Evolutionary conservation across 2,797 vertebrate genomes (phyloP).

Genomic region (Columba guinea): DNA sequence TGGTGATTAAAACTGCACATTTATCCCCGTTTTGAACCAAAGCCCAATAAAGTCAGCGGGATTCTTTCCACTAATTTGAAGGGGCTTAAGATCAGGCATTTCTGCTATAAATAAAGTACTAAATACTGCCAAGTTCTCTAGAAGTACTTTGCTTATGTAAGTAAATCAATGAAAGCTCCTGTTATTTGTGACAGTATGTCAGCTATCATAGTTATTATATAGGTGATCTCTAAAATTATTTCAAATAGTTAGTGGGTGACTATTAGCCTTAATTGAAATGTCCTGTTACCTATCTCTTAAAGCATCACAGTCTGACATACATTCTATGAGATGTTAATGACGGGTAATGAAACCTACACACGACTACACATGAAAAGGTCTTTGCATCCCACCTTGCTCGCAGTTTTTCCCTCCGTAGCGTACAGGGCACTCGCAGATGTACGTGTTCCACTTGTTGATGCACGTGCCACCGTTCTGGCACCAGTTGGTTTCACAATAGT

Average conservation of each 20-base stretch:
- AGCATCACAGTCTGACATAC: background rate
- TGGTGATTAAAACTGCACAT: slow-evolving; percentile 53
- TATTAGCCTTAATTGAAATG: background rate
- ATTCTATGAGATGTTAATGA: background rate
- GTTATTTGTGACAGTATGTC: background rate
- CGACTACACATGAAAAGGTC: rapidly evolving
- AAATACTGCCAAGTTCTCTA: slow-evolving; percentile 13
- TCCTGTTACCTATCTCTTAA: background rate
- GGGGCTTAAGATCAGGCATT: slow-evolving; percentile 35
- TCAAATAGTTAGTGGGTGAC: background rate
- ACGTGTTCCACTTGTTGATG: slow-evolving; percentile 90
- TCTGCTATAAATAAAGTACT: slow-evolving; percentile 34
- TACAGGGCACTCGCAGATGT: slow-evolving; percentile 87
- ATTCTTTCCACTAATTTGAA: slow-evolving; percentile 49
- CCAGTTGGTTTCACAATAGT: slow-evolving; percentile 84
- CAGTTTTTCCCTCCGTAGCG: slow-evolving; percentile 94
- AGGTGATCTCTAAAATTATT: background rate
- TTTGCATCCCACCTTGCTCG: slow-evolving; percentile 85
- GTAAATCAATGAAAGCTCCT: slow-evolving; percentile 19
- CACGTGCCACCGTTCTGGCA: slow-evolving; percentile 93
- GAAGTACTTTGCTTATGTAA: slow-evolving; percentile 4
- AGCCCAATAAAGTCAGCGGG: slow-evolving; percentile 31
- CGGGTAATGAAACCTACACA: rapidly evolving
- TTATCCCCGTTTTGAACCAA: slow-evolving; percentile 13
- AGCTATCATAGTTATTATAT: background rate